Conservation (phyloP, 2,888 invertebrate genomes). For the Dryocosmus kuriphilus region DNA sequence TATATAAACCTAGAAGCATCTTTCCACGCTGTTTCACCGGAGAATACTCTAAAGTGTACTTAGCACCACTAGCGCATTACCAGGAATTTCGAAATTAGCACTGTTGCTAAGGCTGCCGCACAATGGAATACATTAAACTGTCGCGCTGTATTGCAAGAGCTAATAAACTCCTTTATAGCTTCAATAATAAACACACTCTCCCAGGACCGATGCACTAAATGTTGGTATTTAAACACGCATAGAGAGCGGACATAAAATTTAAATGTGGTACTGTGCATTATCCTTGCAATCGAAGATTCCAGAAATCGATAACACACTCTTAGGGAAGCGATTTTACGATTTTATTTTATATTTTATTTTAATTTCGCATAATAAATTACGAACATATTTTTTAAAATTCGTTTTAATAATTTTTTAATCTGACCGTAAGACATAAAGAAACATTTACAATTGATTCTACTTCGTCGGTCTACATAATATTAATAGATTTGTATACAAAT, state of each 20-base stretch:
- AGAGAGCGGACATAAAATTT: constrained; percentile 32
- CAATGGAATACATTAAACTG: constrained; percentile 68
- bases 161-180: constrained; percentile 70
- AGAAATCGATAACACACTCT: not conserved
- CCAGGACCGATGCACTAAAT: constrained; percentile 28
- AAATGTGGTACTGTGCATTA: constrained; percentile 5
- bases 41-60: constrained; percentile 40
- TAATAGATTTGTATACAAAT: no score
- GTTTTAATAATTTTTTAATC: no score
- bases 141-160: constrained; percentile 62
- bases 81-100: constrained; percentile 68
- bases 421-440: no score
- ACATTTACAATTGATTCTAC: no score
- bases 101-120: constrained; percentile 49
- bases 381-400: no score
- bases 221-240: constrained; percentile 34
- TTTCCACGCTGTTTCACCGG: not conserved
- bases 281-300: not conserved
- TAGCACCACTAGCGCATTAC: constrained; percentile 59
- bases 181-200: constrained; percentile 44
- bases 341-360: no score
- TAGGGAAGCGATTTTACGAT: no score
- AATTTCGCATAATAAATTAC: no score
- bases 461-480: no score
- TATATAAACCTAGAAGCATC: not conserved